Base-by-base conservation (phyloP, 2,797 vertebrate species). In the Anguilla obscura region DNA sequence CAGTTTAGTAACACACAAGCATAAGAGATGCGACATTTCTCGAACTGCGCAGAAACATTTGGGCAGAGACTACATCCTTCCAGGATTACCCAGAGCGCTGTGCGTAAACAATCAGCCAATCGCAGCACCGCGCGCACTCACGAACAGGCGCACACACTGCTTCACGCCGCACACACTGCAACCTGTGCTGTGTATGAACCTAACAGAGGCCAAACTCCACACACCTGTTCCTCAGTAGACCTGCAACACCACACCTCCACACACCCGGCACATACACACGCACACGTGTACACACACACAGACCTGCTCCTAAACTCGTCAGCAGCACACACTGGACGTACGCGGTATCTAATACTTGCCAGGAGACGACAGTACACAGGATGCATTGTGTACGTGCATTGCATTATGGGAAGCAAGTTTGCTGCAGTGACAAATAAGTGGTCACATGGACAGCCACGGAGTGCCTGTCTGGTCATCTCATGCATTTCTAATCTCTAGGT, bases 241-340 rank as follows among this genome's bases (percentile, higher is more conserved):
- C 21, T 30, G 27, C 27, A 71, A 71, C 27, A 27, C 24, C 3
- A 86, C 85, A 86, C 8, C 24, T 18, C 14, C 82, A 80, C 87
- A 66, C 88, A 88, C 56, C 88, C 76, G 88, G 3, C 24, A 0
- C 84, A 86, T 36, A 74, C 63, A 63, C 21, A 69, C 5, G 74
- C 71, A 1, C 21, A 74, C 18, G 30, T 40, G 80, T 87, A 82
- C 79, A 87, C 86, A 88, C 24, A 74, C 82, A 33, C 76, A 82
- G 18, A 82, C 40, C 40, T 1, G 21, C 18, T 27, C 96, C 94
- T 93, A 93, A 95, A 82, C 40, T n/a, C 18, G 1, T 82, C 40
- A 7, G 21, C 40, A 82, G 45, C 40, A 50, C n/a, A 79, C 79
- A 82, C 45, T 27, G 45, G 79, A n/a, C 6, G 45, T 24, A 36